Conservation (phyloP, 1,140 invertebrate species). For the Archegozetes longisetosus region DNA sequence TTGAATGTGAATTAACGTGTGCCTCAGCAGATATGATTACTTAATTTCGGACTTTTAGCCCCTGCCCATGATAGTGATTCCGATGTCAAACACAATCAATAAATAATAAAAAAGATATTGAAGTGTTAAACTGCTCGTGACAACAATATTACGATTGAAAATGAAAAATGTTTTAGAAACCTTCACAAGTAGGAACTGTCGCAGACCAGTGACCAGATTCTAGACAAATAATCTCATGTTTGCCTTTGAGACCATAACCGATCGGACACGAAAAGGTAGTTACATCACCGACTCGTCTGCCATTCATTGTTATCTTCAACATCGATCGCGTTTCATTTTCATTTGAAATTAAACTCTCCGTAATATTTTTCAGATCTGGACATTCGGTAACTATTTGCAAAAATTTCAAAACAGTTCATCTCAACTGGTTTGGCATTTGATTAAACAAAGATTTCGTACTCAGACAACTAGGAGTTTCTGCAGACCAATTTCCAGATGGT, state of each 20-base stretch:
- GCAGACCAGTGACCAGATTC: slow-evolving; percentile 68
- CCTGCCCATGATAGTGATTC: too few species aligned
- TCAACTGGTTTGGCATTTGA: not conserved
- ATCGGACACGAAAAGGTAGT: slow-evolving; percentile 59
- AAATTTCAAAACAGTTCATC: not conserved
- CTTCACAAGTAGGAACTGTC: slow-evolving; percentile 59
- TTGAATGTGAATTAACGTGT: too few species aligned
- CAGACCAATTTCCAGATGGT: slow-evolving; percentile 66
- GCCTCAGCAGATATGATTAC: too few species aligned
- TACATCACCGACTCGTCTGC: slow-evolving; percentile 52
- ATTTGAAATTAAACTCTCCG: slow-evolving; percentile 20
- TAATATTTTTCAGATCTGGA: slow-evolving; percentile 42
- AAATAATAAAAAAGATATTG: too few species aligned
- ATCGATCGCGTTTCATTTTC: not conserved
- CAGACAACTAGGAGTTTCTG: slow-evolving; percentile 57
- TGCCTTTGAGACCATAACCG: slow-evolving; percentile 57
- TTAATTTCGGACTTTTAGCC: too few species aligned
- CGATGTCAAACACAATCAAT: too few species aligned
- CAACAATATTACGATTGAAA: too few species aligned
- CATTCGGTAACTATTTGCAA: slow-evolving; percentile 45
- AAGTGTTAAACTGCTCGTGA: too few species aligned
- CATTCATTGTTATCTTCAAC: slow-evolving; percentile 22
- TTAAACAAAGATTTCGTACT: slow-evolving; percentile 35
- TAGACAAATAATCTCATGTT: slow-evolving; percentile 52
- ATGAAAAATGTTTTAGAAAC: too few species aligned